Base-by-base conservation (phyloP, 2,113 vertebrate genomes). In the Egretta garzetta region DNA sequence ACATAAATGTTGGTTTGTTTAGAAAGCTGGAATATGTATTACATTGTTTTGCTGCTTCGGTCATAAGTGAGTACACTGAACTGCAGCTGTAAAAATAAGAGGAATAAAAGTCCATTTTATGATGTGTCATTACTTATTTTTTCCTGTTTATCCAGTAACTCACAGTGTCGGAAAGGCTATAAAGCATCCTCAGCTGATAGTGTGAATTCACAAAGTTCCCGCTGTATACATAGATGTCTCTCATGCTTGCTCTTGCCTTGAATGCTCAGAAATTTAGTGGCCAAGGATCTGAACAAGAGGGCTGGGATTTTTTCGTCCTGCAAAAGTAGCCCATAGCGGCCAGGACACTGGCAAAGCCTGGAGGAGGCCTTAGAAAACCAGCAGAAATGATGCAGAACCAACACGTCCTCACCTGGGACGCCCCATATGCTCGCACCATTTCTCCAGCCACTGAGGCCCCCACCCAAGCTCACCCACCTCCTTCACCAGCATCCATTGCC, bases 61-160 rank as follows among this genome's bases (percentile, higher is more conserved):
- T 87, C 14, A 12, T 66, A 71, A 86, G 0, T 56, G 63, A 88
- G 32, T 56, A 83, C 50, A 50, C 45, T 28, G 45, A 91, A 66
- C 55, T 50, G 60, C 86, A 92, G 81, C 80, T 93, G 73, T 63
- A 86, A 91, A 91, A 94, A 93, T 84, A 94, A 86, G 62, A 59
- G 37, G 60, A 94, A 91, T 82, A 77, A 67, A 94, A 89, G 83
- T 91, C 59, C n/a, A 55, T 86, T 94, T 88, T 83, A 58, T 91
- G 67, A 62, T 43, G 37, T 77, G 41, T 91, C 67, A 80, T 88
- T 80, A 33, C 55, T 76, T 82, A 21, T 60, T 86, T 95, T 92
- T 91, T 47, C 80, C 80, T 81, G 39, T 86, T 96, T 93, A 83
- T 80, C 70, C 83, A 81, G 62, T 80, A 95, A 91, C 47, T 88